Evolutionary conservation across 23 tunicate species (phyloP).

Genomic region (Corella eumyota): DNA sequence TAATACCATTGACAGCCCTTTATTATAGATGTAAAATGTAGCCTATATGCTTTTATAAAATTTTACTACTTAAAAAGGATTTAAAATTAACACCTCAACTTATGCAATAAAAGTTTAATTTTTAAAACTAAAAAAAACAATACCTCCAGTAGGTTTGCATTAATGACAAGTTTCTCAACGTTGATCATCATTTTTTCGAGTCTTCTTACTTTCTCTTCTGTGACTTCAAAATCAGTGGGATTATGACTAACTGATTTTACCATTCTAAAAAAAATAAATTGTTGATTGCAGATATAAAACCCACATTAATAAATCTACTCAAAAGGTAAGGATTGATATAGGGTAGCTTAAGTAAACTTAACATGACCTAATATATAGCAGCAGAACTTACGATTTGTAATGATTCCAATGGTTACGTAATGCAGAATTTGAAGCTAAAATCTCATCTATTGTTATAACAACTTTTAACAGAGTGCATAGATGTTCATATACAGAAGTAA

Average conservation of each 20-base stretch:
- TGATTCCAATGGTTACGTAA: constrained; percentile 54
- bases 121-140: too few species aligned
- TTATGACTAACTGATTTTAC: constrained; percentile 60
- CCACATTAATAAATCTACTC: too few species aligned
- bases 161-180: constrained; percentile 36
- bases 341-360: too few species aligned
- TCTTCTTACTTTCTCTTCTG: constrained; percentile 36
- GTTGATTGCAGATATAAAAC: neutral
- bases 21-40: too few species aligned
- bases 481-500: constrained; percentile 47
- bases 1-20: too few species aligned
- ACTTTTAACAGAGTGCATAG: constrained; percentile 34
- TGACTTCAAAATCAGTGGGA: constrained; percentile 49
- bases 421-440: constrained; percentile 34
- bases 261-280: constrained; percentile 12
- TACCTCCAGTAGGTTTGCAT: constrained; percentile 25
- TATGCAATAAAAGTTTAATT: too few species aligned
- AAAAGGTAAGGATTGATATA: too few species aligned
- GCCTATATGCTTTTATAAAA: too few species aligned
- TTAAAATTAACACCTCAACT: too few species aligned
- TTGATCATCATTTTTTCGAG: constrained; percentile 56
- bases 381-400: constrained; percentile 65
- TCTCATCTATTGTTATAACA: constrained; percentile 57
- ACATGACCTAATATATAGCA: too few species aligned
- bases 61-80: too few species aligned